phyloP scores from a whole-genome alignment of 2,888 invertebrate species.

The Ectobius pallidus region DNA sequence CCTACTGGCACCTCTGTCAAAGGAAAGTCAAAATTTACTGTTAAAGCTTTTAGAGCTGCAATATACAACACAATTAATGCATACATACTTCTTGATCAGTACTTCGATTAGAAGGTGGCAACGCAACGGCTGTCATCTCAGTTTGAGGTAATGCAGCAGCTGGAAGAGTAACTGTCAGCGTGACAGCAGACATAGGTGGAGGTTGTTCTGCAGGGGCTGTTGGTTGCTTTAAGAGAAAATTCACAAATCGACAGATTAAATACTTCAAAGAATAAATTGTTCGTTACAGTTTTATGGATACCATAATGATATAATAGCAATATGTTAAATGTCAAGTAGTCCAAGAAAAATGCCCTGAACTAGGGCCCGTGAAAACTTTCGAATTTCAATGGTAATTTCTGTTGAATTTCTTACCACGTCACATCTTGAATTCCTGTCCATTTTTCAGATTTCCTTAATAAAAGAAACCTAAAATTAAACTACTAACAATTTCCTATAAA shows the following conservation, averaged over 20 bases:
- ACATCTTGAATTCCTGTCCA: neutral
- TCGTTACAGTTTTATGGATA: too few species aligned
- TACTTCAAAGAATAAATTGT: neutral
- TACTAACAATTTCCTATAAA: neutral
- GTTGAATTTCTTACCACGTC: neutral
- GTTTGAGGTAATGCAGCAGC: conserved; percentile 21
- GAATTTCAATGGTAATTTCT: neutral
- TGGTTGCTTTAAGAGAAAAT: neutral
- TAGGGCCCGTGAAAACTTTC: neutral
- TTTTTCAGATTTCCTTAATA: neutral
- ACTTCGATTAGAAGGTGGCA: neutral
- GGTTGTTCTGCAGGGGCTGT: neutral
- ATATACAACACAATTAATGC: neutral
- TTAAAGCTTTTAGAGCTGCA: too few species aligned
- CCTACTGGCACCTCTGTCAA: too few species aligned
- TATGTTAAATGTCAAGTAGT: neutral
- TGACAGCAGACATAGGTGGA: conserved; percentile 14
- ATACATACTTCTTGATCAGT: conserved; percentile 20
- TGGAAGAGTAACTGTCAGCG: conserved; percentile 33
- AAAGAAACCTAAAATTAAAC: neutral
- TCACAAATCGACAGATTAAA: neutral
- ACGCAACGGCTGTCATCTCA: conserved; percentile 24
- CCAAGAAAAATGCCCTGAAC: neutral
- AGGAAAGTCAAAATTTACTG: too few species aligned
- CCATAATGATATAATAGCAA: neutral